Evolutionary conservation across 1,140 invertebrate genomes (phyloP).

Genomic region (Cydia fagiglandana): DNA sequence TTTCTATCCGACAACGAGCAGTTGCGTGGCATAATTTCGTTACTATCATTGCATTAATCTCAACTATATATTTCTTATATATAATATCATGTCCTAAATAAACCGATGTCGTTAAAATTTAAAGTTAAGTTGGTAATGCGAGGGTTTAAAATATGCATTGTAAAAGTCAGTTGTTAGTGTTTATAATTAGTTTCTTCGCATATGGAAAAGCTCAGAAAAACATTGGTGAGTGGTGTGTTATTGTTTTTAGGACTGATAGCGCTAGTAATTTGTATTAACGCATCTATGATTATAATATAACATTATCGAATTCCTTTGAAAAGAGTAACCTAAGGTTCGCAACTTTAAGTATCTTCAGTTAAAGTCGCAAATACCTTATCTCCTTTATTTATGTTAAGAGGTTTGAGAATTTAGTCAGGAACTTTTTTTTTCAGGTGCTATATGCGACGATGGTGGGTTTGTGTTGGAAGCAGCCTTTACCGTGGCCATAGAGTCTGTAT

Average conservation of each 20-base stretch:
- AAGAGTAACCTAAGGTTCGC: no score
- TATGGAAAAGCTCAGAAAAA: constrained; percentile 5
- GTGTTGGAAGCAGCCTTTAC: constrained; percentile 64
- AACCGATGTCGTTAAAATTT: not conserved
- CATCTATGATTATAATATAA: no score
- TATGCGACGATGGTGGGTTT: constrained; percentile 65
- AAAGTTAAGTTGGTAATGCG: not conserved
- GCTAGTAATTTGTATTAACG: no score
- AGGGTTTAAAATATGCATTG: not conserved
- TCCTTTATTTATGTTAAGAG: no score
- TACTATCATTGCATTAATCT: not conserved
- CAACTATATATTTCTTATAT: not conserved
- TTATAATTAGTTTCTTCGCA: not conserved
- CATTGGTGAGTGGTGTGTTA: not conserved
- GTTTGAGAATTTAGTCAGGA: not conserved
- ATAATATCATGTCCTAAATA: not conserved
- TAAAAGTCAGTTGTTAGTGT: not conserved
- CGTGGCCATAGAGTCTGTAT: constrained; percentile 52
- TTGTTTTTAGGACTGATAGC: no score
- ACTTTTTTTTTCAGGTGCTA: constrained; percentile 50
- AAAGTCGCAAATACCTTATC: no score
- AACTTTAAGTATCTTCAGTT: no score
- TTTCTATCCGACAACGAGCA: constrained; percentile 19
- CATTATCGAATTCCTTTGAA: not conserved
- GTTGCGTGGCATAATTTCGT: constrained; percentile 22